Conservation (phyloP, 2,113 vertebrate genomes). For the Cyphomyrus discorhynchus region DNA sequence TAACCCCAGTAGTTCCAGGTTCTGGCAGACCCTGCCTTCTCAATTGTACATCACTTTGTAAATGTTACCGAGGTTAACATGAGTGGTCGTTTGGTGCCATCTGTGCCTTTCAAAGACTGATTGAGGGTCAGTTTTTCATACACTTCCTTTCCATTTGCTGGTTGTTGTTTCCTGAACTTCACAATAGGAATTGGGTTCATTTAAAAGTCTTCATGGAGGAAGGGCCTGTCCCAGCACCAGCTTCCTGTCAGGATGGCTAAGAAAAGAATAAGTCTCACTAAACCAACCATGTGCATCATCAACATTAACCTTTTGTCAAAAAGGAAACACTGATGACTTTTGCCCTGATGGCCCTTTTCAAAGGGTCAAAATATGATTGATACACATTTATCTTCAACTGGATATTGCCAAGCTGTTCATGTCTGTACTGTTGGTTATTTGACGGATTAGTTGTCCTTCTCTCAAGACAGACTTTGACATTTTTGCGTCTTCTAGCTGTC, state of each 20-base stretch:
- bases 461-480: neutral
- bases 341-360: neutral
- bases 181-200: slow-evolving; percentile 31
- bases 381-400: neutral
- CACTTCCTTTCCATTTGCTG: neutral
- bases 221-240: slow-evolving; percentile 38
- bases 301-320: neutral
- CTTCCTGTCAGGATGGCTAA: slow-evolving; percentile 43
- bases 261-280: neutral
- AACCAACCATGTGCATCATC: neutral
- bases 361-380: neutral
- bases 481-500: neutral
- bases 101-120: neutral
- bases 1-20: neutral
- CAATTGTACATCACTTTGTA: neutral
- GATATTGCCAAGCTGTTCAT: neutral
- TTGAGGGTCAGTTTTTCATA: neutral
- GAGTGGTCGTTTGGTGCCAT: neutral
- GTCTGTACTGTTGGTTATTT: neutral
- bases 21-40: neutral
- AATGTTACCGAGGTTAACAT: neutral
- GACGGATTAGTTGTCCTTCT: neutral
- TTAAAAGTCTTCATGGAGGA: slow-evolving; percentile 44
- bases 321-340: neutral
- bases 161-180: neutral